Percentiles rank a stretch among this genome's conserved stretches.
Evolutionary conservation across 2,888 invertebrate species (phyloP).

Genomic region (Cecidostiba fungosa): DNA sequence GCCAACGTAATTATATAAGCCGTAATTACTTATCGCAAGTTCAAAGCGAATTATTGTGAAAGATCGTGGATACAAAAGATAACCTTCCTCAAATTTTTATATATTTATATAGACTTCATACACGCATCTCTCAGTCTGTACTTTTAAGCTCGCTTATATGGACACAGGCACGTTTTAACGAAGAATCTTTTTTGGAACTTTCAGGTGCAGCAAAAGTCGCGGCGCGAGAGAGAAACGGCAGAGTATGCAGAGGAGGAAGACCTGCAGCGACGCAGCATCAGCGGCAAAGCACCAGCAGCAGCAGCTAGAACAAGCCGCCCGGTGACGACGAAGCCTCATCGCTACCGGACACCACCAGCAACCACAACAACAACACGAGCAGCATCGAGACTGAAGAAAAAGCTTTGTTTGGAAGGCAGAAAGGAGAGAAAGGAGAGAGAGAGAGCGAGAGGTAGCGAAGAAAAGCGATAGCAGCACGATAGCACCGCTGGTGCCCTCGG

Average conservation of each 20-base stretch:
- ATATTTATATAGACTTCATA: too few relatives aligned
- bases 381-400: neutral
- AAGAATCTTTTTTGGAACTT: neutral
- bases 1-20: neutral
- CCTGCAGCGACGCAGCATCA: neutral
- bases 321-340: neutral
- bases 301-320: neutral
- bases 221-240: neutral
- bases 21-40: neutral
- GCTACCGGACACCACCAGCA: neutral
- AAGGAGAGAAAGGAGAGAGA: conserved; percentile 1
- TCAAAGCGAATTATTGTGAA: neutral
- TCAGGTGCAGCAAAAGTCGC: neutral
- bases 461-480: conserved; percentile 74
- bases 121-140: too few relatives aligned
- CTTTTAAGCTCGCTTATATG: too few relatives aligned
- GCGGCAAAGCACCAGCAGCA: neutral
- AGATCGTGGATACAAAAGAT: neutral
- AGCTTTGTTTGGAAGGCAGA: neutral
- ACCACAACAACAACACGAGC: neutral
- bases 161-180: too few relatives aligned
- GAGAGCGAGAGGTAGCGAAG: neutral
- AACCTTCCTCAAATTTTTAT: too few relatives aligned
- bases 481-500: conserved; percentile 80
- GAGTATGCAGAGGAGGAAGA: conserved; percentile 3